Evolutionary conservation across 2,797 vertebrate species (phyloP), one percentile per base, ranked within the genome.

Genomic region (Somateria mollissima): DNA sequence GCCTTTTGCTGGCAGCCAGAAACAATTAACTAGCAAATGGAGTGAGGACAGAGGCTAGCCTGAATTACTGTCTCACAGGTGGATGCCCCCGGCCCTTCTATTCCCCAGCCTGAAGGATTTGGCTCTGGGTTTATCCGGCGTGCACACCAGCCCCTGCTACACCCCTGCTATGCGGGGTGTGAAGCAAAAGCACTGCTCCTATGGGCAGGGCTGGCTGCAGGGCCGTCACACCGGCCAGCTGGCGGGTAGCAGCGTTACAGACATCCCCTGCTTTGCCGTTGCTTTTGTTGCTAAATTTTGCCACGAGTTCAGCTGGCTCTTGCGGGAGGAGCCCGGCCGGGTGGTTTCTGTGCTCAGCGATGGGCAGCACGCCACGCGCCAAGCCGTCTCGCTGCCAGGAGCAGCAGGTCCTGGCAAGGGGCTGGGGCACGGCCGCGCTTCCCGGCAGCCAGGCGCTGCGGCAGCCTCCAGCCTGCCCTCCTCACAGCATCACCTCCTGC

Each of bases 121-220:
- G 30, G 16, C 28, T 2, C 36, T 75, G 84, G 20, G 27, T 75
- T 75, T 69, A 8, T 22, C 34, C 21, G 37, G 30, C 13, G 19
- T 24, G 24, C 17, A 4, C 34, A 28, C 7, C 54, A 61, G 25
- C 9, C 24, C 39, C 18, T 8, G 37, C 32, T 8, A 14, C 53
- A 13, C 37, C 2, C 2, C 13, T 49, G 41, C 60, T 1, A n/a
- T 16, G n/a, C 8, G 27, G 14, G 41, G 16, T 57, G 58, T 3
- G 0, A 10, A 12, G 65, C 39, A 20, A 17, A 6, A 2, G n/a
- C 28, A 25, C 49, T 2, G 0, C 15, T 75, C 13, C 45, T 37
- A 54, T n/a, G 41, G 57, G 64, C 13, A 28, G n/a, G 43, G 27
- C 13, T 30, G n/a, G 25, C 56, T 53, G 27, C 51, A 53, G 6